A percentile compares a stretch with the other conserved stretches of the same genome.
Conservation (phyloP, 53 echinoderm and acorn worm species). For the Pentamera pediparva region DNA sequence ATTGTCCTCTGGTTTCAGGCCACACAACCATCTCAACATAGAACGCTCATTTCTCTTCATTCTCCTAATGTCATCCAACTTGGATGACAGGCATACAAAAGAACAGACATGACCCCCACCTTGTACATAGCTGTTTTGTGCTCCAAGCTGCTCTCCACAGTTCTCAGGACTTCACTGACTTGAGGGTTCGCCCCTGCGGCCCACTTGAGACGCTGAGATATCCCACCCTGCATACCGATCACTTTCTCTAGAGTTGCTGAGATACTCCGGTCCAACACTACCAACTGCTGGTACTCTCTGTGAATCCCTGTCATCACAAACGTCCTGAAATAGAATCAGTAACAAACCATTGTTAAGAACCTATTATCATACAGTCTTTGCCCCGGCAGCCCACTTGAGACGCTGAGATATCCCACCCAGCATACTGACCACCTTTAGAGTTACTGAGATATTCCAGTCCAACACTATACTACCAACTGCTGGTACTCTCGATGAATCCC, state of each 20-base stretch:
- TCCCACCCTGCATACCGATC: conserved; percentile 59
- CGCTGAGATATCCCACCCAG: conserved; percentile 80
- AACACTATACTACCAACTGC: conserved; percentile 8
- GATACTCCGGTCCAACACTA: conserved; percentile 58
- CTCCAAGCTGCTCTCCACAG: conserved; percentile 66
- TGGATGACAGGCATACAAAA: not conserved
- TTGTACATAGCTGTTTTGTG: conserved; percentile 52
- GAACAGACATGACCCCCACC: too few relatives aligned
- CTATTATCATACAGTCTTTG: conserved; percentile 36
- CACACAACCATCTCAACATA: not conserved
- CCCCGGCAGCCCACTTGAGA: conserved; percentile 89
- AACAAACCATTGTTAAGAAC: not conserved
- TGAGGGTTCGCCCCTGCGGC: conserved; percentile 94
- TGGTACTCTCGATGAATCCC: conserved; percentile 71
- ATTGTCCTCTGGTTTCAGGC: not conserved
- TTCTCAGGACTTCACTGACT: conserved; percentile 62
- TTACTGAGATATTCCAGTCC: conserved; percentile 50
- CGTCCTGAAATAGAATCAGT: conserved; percentile 45
- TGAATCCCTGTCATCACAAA: conserved; percentile 91
- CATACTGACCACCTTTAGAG: conserved; percentile 42
- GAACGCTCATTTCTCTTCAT: too few relatives aligned
- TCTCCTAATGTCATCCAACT: not conserved
- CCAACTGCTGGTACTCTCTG: conserved; percentile 64
- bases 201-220: conserved; percentile 90
- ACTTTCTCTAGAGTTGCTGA: conserved; percentile 61